Evolutionary conservation across 2,888 invertebrate species (phyloP), one percentile per base, ranked within the genome.

Genomic region (Diplolepis rosae): DNA sequence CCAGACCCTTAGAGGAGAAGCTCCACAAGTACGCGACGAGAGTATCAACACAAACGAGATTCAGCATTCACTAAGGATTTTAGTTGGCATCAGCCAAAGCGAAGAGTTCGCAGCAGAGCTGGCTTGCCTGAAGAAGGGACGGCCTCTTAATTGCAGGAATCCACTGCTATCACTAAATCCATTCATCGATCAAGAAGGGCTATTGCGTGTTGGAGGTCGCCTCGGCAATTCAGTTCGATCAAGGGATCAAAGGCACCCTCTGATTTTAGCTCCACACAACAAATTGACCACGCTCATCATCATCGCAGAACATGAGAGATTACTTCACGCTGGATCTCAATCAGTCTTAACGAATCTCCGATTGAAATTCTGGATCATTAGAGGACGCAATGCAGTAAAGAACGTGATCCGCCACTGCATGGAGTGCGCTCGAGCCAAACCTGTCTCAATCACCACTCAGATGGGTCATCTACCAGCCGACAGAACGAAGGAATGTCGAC

Each of bases 261-360:
- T 76, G 11, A 28, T 79, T 4, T 48, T 79, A 7, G 67, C 77
- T 24, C 42, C 66, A 2, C 39, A 66, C 1, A 61, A 74, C 30
- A 22, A 9, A 7, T 45, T 74, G 9, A 74, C 74, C 0, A 28
- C 27, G 13, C 28, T 74, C 13, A 70, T 76, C n/a, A 66, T 76
- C 32, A 4, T 48, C 3, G 11, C 69, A 7, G 66, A 67, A 9
- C 74, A 74, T 42, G 32, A n/a, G 9, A 48, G 28, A 4, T 32
- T 42, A 11, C 42, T 71, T 1, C 76, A 76, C 50, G 74, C 66
- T 30, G 74, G 74, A 50, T 45, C 45, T 9, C 71, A 72, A n/a
- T 18, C 54, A n/a, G 39, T 73, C 3, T 30, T 71, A n/a, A 32
- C 28, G 9, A 30, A 27, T 22, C 30, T 73, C 22, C 65, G 68